Evolutionary conservation across 1,140 invertebrate genomes (phyloP).

Genomic region (Lerema accius): DNA sequence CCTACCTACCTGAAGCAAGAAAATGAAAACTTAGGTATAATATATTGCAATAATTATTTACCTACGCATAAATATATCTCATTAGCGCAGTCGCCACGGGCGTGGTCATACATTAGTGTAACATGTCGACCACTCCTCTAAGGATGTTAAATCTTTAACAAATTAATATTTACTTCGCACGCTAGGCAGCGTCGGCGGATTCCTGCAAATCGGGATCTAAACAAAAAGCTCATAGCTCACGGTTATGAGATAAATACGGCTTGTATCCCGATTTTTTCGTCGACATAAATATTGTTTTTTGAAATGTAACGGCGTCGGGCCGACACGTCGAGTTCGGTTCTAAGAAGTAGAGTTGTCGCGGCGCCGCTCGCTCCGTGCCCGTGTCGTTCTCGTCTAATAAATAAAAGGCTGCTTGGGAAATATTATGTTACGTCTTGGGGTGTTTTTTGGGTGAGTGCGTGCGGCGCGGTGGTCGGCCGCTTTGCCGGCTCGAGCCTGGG

Average conservation of each 20-base stretch:
- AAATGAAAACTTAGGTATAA: too few relatives aligned
- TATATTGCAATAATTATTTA: slow-evolving; percentile 18
- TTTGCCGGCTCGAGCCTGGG: slow-evolving; percentile 60
- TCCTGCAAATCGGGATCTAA: slow-evolving; percentile 67
- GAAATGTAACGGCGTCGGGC: slow-evolving; percentile 75
- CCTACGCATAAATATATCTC: slow-evolving; percentile 14
- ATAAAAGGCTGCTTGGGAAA: slow-evolving; percentile 80
- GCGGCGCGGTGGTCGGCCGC: slow-evolving; percentile 61
- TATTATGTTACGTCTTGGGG: slow-evolving; percentile 79
- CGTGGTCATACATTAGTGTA: background rate
- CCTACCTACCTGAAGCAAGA: too few relatives aligned
- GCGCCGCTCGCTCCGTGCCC: slow-evolving; percentile 56
- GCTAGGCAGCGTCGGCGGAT: slow-evolving; percentile 60
- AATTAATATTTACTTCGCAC: slow-evolving; percentile 60
- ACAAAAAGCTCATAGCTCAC: slow-evolving; percentile 73
- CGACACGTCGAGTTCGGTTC: slow-evolving; percentile 72
- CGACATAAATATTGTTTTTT: slow-evolving; percentile 81
- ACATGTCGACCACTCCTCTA: slow-evolving; percentile 43
- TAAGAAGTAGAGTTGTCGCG: slow-evolving; percentile 75
- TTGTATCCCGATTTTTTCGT: slow-evolving; percentile 76
- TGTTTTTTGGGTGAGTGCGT: slow-evolving; percentile 75
- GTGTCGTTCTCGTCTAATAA: slow-evolving; percentile 65
- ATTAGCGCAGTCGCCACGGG: background rate
- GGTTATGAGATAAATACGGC: slow-evolving; percentile 72
- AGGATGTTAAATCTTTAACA: slow-evolving; percentile 53